Base-by-base conservation (phyloP, 2,888 invertebrate species). In the Sturmia bella region DNA sequence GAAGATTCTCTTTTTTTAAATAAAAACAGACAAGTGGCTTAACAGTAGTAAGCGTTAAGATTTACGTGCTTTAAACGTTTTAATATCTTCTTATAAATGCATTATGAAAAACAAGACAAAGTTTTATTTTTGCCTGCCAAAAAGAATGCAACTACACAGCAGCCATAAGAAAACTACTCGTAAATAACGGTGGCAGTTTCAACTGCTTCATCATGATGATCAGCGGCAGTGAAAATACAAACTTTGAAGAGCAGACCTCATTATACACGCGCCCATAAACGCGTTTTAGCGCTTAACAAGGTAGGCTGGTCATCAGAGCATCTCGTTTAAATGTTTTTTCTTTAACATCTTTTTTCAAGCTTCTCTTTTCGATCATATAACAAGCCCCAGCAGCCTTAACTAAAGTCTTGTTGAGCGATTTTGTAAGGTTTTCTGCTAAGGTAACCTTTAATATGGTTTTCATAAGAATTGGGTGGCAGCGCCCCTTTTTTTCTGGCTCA, bases 201-300 rank as follows among this genome's bases (percentile, higher is more conserved):
- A 72, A 56, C 45, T 64, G 63, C 61, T 54, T 68, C 59, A 69
- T 61, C 75, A 69, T 6, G 21, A 24, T 50, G 43, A 69, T 59
- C 61, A 76, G 69, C 52, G 54, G 12, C 57, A 15, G 41, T 52
- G 50, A 50, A 24, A 48, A 19, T 50, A 43, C 45, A 19, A 11
- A 54, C 27, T 11, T 24, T 5, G 13, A 52, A 17, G 21, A 13
- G 15, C 19, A 73, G 19, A 69, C 45, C 66, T 75, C 61, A 78
- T 78, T 75, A 70, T 21, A 82, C 77, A 80, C 82, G 75, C 82
- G 80, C 75, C 74, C 57, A 39, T 70, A 80, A 78, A 69, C 66
- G 82, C 83, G 76, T 80, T 83, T 84, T 84, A 82, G 77, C 84
- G 82, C 84, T 84, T 84, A 84, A 84, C 84, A 84, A 84, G 84